Conservation (phyloP, 2,113 vertebrate species). For the Oncorhynchus nerka region DNA sequence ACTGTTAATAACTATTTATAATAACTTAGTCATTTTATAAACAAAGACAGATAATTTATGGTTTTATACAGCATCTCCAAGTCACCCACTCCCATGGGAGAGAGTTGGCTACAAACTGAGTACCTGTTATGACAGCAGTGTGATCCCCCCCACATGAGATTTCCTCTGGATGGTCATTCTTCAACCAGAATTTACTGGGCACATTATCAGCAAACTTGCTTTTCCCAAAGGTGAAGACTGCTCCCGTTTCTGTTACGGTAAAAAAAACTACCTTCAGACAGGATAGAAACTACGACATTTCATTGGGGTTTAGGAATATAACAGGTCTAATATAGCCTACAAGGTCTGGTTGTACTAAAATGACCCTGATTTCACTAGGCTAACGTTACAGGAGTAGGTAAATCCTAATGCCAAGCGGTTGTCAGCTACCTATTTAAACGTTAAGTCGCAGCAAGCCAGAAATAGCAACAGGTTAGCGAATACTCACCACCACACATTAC, state of each 20-base stretch:
- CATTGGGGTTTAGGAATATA: not conserved
- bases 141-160: slow-evolving; percentile 86
- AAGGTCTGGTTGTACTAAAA: not conserved
- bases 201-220: slow-evolving; percentile 82
- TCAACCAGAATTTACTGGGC: slow-evolving; percentile 89
- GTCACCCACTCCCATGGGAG: too few relatives aligned
- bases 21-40: too few relatives aligned
- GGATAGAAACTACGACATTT: not conserved
- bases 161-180: slow-evolving; percentile 77
- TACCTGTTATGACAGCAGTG: slow-evolving; percentile 83
- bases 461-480: slow-evolving; percentile 44
- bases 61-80: too few relatives aligned
- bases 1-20: too few relatives aligned
- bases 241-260: slow-evolving; percentile 77
- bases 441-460: slow-evolving; percentile 41
- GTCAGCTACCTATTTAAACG: slow-evolving; percentile 28
- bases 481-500: slow-evolving; percentile 3
- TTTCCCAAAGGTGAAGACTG: slow-evolving; percentile 88
- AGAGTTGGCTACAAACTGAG: not conserved
- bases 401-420: slow-evolving; percentile 45
- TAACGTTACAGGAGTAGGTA: slow-evolving; percentile 24
- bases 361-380: not conserved
- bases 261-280: not conserved
- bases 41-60: too few relatives aligned
- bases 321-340: not conserved